A percentile compares a stretch with the other conserved stretches of the same genome.
Evolutionary conservation across 2,888 invertebrate species (phyloP).

Genomic region (Clusia tigrina): DNA sequence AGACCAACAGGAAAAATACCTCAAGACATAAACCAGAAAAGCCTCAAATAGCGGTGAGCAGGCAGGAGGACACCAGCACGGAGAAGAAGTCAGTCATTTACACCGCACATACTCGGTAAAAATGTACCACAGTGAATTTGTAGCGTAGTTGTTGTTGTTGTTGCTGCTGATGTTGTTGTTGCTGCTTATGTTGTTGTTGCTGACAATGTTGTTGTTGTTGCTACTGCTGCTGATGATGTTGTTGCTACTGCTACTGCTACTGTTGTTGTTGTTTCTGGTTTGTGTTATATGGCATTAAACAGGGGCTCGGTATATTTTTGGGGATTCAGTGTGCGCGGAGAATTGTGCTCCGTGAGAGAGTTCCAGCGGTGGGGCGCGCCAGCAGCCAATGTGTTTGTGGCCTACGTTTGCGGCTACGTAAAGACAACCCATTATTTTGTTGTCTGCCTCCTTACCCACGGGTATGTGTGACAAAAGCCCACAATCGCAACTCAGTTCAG

Average conservation of each 20-base stretch:
- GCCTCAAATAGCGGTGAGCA: constrained; percentile 34
- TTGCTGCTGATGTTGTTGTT: background rate
- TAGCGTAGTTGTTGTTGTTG: background rate
- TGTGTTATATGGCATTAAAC: background rate
- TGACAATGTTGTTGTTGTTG: background rate
- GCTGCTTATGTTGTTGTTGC: background rate
- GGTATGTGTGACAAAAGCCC: background rate
- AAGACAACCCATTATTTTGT: constrained; percentile 49
- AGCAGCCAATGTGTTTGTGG: constrained; percentile 47
- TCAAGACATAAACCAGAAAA: constrained; percentile 38
- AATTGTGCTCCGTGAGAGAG: background rate
- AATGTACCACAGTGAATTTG: background rate
- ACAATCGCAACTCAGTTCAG: background rate
- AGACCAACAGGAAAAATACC: constrained; percentile 23
- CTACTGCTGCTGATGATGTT: background rate
- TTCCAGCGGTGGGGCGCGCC: background rate
- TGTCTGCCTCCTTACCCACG: constrained; percentile 16
- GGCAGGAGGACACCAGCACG: constrained; percentile 15
- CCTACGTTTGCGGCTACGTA: constrained; percentile 55
- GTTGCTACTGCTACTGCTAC: background rate
- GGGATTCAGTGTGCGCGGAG: background rate
- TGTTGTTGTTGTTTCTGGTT: background rate
- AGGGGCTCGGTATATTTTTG: background rate
- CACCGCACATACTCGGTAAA: constrained; percentile 13
- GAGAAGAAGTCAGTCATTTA: constrained; percentile 9